Conservation (phyloP, 1,140 invertebrate genomes). For the Varroa destructor region DNA sequence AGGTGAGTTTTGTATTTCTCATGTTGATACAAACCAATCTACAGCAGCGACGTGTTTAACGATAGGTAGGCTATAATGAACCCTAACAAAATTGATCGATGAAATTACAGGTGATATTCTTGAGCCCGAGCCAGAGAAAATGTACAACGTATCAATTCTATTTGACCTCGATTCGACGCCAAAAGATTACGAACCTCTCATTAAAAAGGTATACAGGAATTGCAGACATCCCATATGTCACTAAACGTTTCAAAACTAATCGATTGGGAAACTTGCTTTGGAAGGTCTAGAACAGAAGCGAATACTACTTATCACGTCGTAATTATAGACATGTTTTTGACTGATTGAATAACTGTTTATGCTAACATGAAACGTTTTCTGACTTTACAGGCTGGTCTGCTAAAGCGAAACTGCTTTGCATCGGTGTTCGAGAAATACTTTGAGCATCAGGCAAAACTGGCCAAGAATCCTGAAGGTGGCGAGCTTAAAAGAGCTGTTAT, state of each 20-base stretch:
- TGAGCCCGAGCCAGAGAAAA: slow-evolving; percentile 1
- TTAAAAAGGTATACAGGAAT: slow-evolving; percentile 52
- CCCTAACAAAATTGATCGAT: no score
- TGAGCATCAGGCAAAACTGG: slow-evolving; percentile 83
- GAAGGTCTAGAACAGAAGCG: no score
- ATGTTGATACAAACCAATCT: no score
- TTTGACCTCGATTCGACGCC: slow-evolving; percentile 87
- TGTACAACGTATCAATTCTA: slow-evolving; percentile 81
- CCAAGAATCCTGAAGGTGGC: slow-evolving; percentile 48
- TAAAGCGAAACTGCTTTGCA: slow-evolving; percentile 97
- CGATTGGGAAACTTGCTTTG: no score
- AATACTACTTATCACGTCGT: no score
- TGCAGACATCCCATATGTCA: no score
- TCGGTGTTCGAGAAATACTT: slow-evolving; percentile 99
- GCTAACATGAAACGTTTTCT: background rate
- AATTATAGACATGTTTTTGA: no score
- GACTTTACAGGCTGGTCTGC: slow-evolving; percentile 53
- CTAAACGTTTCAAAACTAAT: no score
- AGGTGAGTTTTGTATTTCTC: no score
- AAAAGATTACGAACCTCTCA: slow-evolving; percentile 66
- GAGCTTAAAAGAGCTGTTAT: slow-evolving; percentile 82
- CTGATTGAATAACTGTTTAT: no score
- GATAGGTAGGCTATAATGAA: no score
- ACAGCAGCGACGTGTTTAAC: no score
- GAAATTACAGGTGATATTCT: slow-evolving; percentile 27